Conservation (phyloP, 2,888 invertebrate species). For the Calameuta filiformis region DNA sequence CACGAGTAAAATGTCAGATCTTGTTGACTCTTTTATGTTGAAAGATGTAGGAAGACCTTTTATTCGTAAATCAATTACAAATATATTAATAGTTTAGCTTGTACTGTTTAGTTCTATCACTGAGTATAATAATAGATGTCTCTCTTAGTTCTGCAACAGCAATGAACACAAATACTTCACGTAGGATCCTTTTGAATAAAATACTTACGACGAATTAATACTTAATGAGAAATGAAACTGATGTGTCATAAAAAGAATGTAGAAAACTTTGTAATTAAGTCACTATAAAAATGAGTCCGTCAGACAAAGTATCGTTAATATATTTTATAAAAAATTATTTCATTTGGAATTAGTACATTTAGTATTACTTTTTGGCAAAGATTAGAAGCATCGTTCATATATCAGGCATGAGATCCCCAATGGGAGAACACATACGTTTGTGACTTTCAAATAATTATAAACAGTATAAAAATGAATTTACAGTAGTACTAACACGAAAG, state of each 20-base stretch:
- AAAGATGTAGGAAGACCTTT: not conserved
- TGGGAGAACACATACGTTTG: not conserved
- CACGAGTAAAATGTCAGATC: not conserved
- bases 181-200: not conserved
- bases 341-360: slow-evolving; percentile 19
- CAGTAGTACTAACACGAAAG: not conserved
- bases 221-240: not conserved
- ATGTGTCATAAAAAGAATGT: not conserved
- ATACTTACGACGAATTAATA: not conserved
- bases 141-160: not conserved
- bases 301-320: not conserved
- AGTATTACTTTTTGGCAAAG: not conserved
- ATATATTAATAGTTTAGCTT: slow-evolving; percentile 33
- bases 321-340: slow-evolving; percentile 12
- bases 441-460: slow-evolving; percentile 21
- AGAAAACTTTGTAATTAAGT: too few species aligned
- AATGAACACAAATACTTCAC: not conserved
- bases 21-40: not conserved
- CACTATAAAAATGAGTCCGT: slow-evolving; percentile 1
- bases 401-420: not conserved
- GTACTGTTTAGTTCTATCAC: slow-evolving; percentile 18
- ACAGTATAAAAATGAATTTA: not conserved
- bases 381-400: not conserved
- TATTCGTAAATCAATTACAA: slow-evolving; percentile 15
- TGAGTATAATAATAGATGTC: slow-evolving; percentile 2